Base-by-base conservation (phyloP, 2,113 vertebrate genomes). In the Sminthopsis crassicaudata region DNA sequence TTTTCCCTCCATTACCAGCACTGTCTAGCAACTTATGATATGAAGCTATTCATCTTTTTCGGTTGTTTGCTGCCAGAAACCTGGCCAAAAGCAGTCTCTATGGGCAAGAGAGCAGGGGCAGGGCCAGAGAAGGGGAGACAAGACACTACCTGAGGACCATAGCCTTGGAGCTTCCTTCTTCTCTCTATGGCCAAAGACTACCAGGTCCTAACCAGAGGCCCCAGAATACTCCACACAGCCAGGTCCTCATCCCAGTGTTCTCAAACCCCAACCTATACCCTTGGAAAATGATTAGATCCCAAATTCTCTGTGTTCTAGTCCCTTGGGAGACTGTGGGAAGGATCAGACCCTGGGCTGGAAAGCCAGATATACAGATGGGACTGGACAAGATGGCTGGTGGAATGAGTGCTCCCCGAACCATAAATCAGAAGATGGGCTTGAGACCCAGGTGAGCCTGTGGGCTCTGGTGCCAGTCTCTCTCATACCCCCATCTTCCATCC, bases 71-170 rank as follows among this genome's bases (percentile, higher is more conserved):
- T 27, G 2, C 55, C 26, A 57, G 55, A 57, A 10, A 1, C 19
- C 67, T 84, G 67, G 16, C 19, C 7, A 84, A 19, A 84, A 84
- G 67, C 67, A 84, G 36, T n/a, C 30, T 16, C 67, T 4, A n/a
- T 16, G 42, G n/a, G 19, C 67, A 22, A 7, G n/a, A 84, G 19
- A 84, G 6, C 19, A 22, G n/a, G 6, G n/a, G 8, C 16, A 42
- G 67, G n/a, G 5, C 67, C 67, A 84, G n/a, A 42, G n/a, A 14
- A 9, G 36, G n/a, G 67, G 42, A 6, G 50, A 11, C 9, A n/a
- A 1, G n/a, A 84, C 0, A 16, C 5, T 36, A n/a, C 14, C 16
- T 2, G 14, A n/a, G 0, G 16, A 0, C 67, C n/a, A 19, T 76
- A 7, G 36, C 30, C 60, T 76, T 36, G 16, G 14, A 19, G 19